Conservation (phyloP, 2,797 vertebrate genomes). For the Bovichtus variegatus region DNA sequence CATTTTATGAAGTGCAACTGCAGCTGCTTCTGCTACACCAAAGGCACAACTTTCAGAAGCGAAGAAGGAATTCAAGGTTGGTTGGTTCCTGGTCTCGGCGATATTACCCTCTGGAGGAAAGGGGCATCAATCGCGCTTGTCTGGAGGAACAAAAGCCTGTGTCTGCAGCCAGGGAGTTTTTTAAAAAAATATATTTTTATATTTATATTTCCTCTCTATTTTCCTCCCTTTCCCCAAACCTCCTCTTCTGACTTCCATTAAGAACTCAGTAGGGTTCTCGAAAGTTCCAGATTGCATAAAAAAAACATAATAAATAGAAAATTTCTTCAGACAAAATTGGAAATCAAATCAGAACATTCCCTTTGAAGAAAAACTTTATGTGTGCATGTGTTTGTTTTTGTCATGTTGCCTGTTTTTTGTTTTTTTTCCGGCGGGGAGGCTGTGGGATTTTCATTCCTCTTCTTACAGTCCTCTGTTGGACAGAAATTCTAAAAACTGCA, state of each 20-base stretch:
- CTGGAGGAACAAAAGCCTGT: conserved; percentile 56
- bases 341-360: conserved; percentile 37
- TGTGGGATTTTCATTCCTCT: conserved; percentile 13
- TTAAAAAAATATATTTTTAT: conserved; percentile 52
- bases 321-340: conserved; percentile 19
- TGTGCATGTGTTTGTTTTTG: neutral
- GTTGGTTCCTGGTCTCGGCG: conserved; percentile 69
- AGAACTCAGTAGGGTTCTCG: conserved; percentile 27
- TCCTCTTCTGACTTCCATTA: conserved; percentile 37
- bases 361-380: conserved; percentile 30
- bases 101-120: conserved; percentile 71
- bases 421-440: neutral
- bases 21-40: conserved; percentile 64
- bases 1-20: conserved; percentile 77
- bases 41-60: conserved; percentile 69
- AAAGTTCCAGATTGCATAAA: conserved; percentile 24
- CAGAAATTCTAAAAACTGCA: conserved; percentile 10
- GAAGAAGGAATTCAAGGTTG: conserved; percentile 78
- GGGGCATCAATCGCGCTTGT: conserved; percentile 74
- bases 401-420: conserved; percentile 2
- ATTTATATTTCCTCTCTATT: conserved; percentile 29
- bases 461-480: conserved; percentile 23
- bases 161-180: conserved; percentile 28
- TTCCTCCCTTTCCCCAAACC: neutral
- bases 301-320: conserved; percentile 26